Evolutionary conservation across 1,140 invertebrate genomes (phyloP).

Genomic region (Belonocnema kinseyi): DNA sequence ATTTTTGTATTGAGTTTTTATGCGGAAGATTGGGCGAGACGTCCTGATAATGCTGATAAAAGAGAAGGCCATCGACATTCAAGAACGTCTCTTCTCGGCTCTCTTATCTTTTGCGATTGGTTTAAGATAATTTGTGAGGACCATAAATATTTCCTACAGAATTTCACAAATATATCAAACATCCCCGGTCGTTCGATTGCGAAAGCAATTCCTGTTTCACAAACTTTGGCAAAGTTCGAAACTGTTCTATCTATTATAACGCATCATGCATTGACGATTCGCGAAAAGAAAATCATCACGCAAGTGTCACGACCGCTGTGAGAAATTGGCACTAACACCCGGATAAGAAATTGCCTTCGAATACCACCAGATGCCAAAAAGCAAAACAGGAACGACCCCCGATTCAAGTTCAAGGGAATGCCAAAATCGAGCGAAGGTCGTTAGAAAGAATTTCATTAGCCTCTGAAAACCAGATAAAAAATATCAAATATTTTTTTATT

Average conservation of each 20-base stretch:
- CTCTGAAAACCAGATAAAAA: no score
- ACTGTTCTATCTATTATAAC: neutral
- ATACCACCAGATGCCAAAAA: constrained; percentile 23
- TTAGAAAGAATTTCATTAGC: neutral
- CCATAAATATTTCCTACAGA: neutral
- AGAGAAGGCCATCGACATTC: constrained; percentile 8
- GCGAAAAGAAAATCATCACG: constrained; percentile 19
- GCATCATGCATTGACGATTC: constrained; percentile 13
- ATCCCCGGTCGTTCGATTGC: neutral
- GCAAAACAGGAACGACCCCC: constrained; percentile 38
- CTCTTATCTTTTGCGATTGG: neutral
- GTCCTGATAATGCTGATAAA: neutral
- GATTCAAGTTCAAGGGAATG: constrained; percentile 41
- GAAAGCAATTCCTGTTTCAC: neutral
- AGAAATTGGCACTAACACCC: constrained; percentile 43
- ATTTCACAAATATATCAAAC: neutral
- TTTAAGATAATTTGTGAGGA: neutral
- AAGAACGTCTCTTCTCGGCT: neutral
- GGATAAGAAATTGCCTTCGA: constrained; percentile 39
- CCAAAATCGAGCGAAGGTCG: neutral
- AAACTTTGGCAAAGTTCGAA: constrained; percentile 10
- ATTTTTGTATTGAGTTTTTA: constrained; percentile 34
- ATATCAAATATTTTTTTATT: no score
- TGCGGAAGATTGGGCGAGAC: constrained; percentile 9
- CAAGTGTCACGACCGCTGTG: constrained; percentile 30